Evolutionary conservation across 2,113 vertebrate species (phyloP).

Genomic region (Rhinolophus ferrumequinum): DNA sequence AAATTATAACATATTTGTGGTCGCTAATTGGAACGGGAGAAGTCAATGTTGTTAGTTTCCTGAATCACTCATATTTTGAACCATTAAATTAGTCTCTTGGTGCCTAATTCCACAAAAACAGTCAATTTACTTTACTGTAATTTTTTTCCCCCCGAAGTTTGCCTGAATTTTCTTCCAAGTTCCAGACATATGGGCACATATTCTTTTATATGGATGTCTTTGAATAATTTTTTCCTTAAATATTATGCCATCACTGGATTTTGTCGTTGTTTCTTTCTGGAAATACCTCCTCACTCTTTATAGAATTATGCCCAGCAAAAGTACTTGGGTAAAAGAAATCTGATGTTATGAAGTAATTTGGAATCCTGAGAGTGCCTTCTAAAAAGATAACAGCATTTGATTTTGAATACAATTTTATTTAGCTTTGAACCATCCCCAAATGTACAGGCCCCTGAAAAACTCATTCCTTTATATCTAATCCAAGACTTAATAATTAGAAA

Average conservation of each 20-base stretch:
- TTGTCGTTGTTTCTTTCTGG: neutral
- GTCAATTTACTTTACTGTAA: neutral
- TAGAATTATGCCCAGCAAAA: neutral
- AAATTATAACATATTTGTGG: neutral
- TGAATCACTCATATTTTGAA: neutral
- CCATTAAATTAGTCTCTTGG: neutral
- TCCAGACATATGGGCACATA: neutral
- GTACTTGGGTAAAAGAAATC: neutral
- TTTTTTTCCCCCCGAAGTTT: neutral
- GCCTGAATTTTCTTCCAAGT: neutral
- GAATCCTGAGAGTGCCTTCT: neutral
- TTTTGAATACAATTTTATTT: slow-evolving; percentile 49
- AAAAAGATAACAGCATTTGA: neutral
- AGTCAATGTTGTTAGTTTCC: neutral
- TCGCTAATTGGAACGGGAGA: neutral
- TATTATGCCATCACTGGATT: neutral
- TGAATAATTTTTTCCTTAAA: neutral
- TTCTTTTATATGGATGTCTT: neutral
- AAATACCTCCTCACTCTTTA: neutral
- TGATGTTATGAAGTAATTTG: neutral
- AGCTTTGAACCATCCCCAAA: neutral
- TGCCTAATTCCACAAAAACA: neutral
- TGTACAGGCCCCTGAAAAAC: neutral
- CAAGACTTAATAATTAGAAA: neutral
- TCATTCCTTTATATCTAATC: slow-evolving; percentile 10